Evolutionary conservation across 2,797 vertebrate species (phyloP).

Genomic region (Hydrocynus forskahlii): DNA sequence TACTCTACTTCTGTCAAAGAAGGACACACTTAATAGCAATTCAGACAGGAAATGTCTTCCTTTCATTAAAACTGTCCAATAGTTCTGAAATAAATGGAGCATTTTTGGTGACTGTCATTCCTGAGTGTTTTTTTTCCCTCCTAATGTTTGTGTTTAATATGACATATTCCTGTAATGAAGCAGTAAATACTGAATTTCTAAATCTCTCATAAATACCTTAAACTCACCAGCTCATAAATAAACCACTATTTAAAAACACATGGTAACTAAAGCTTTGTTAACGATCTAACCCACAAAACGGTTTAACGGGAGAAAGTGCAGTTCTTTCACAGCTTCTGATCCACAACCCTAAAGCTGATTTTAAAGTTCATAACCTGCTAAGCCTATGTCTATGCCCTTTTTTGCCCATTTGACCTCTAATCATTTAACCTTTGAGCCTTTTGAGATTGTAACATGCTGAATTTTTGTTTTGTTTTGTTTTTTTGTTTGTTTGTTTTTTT

Average conservation of each 20-base stretch:
- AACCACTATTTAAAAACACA: constrained; percentile 67
- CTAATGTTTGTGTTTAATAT: constrained; percentile 25
- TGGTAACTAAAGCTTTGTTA: constrained; percentile 78
- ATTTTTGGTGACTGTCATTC: constrained; percentile 2
- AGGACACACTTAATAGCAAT: not conserved
- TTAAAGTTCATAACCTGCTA: constrained; percentile 82
- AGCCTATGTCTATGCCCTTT: constrained; percentile 75
- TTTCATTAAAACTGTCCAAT: not conserved
- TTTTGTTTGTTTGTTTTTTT: constrained; percentile 73
- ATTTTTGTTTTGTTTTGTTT: constrained; percentile 78
- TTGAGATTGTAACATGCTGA: constrained; percentile 85
- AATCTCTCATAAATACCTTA: constrained; percentile 83
- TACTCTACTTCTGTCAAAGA: not conserved
- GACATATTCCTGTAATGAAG: constrained; percentile 45
- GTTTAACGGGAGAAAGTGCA: constrained; percentile 63
- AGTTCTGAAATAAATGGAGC: not conserved
- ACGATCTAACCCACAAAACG: constrained; percentile 75
- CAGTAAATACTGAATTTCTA: constrained; percentile 72
- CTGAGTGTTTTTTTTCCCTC: not conserved
- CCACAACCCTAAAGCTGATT: constrained; percentile 77
- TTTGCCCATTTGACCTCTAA: constrained; percentile 76
- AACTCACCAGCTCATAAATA: constrained; percentile 69
- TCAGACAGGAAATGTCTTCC: constrained; percentile 48
- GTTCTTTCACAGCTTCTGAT: constrained; percentile 70
- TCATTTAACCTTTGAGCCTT: constrained; percentile 82